phyloP scores from a whole-genome alignment of 2,797 vertebrate species.

The Arnoldichthys spilopterus region DNA sequence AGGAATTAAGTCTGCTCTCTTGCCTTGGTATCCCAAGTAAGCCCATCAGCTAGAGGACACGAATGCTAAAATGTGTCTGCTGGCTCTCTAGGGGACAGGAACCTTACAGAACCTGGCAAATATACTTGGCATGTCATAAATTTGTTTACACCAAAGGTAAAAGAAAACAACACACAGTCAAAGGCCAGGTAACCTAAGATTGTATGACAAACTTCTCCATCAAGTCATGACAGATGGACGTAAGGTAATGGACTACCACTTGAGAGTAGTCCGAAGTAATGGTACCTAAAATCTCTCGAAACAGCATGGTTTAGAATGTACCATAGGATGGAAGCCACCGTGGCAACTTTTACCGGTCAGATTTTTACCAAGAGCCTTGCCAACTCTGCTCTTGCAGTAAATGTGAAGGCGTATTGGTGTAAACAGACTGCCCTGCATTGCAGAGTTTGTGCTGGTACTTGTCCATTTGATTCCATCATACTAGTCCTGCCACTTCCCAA shows the following conservation, averaged over 20 bases:
- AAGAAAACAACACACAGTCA: neutral
- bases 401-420: neutral
- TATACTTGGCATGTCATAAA: neutral
- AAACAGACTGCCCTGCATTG: neutral
- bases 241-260: neutral
- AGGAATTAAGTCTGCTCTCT: no score
- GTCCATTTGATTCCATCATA: neutral
- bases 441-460: slow-evolving; percentile 13
- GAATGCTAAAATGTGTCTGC: neutral
- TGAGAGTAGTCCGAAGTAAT: neutral
- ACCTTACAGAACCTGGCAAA: neutral
- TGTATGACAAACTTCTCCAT: neutral
- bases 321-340: neutral
- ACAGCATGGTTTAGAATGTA: neutral
- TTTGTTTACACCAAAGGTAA: neutral
- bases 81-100: neutral
- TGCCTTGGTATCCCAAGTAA: neutral
- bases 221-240: neutral
- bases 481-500: neutral
- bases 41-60: neutral
- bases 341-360: neutral
- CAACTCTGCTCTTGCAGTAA: neutral
- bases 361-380: no score
- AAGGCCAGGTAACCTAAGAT: neutral
- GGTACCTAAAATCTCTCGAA: neutral